Evolutionary conservation across 2,797 vertebrate genomes (phyloP), one percentile per base, ranked within the genome.

Genomic region (Liparis tanakae): DNA sequence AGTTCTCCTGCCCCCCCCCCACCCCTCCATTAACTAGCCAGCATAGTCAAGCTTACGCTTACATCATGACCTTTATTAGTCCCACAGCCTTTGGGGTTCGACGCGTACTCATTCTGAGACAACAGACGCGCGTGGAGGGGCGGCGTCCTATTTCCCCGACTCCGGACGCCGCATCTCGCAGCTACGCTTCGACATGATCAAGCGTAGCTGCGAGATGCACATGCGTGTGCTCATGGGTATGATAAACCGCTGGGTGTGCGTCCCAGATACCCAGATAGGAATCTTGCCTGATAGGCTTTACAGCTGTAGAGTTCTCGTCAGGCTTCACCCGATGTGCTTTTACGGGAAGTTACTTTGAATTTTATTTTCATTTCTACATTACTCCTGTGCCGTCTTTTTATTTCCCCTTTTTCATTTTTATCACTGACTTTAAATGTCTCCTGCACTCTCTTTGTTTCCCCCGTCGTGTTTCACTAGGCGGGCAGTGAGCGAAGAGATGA

Each of bases 401-500:
- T 46, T 20, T 48, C 30, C 41, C 15, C 17, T 10, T 70, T 58
- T 34, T 10, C 2, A 36, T 22, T 58, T 56, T 67, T 55, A 63
- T 51, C 0, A 10, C 10, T 46, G 3, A 34, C 18, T 50, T 25
- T 22, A 41, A 39, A 36, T 63, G 54, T 74, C 8, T 36, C 34
- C 56, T 44, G 66, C 15, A 53, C 51, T 67, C 34, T 68, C 14
- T 76, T 59, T 83, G 55, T 80, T 30, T 62, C 48, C 8, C 20
- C 25, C 8, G 14, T 73, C 30, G 43, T 84, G 70, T 80, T 76
- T 74, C 48, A 43, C 39, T 58, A 95, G 94, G 89, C 89, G 88
- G 94, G 92, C 81, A 93, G 86, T 86, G 94, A 95, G 92, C 91
- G 70, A 86, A 88, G 79, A 85, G 92, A 93, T 63, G 90, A 92